phyloP scores from a whole-genome alignment of 1,140 invertebrate species.

The Trichonephila clavata region DNA sequence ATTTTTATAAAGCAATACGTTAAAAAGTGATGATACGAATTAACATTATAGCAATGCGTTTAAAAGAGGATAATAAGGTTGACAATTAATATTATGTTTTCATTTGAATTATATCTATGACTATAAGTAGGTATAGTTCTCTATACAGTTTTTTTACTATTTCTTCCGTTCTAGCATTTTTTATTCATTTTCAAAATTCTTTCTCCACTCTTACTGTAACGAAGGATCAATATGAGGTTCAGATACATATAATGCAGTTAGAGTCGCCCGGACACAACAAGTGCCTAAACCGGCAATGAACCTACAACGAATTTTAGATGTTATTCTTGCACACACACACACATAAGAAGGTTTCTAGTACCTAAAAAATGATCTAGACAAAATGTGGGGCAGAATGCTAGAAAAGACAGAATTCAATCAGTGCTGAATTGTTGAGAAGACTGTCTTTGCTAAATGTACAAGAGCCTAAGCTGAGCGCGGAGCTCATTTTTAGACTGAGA shows the following conservation, averaged over 20 bases:
- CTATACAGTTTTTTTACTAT: neutral
- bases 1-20: too few species aligned
- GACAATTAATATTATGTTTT: too few species aligned
- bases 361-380: neutral
- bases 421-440: neutral
- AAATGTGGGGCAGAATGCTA: neutral
- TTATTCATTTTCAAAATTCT: slow-evolving; percentile 26
- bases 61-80: too few species aligned
- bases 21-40: too few species aligned
- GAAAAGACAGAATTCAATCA: neutral
- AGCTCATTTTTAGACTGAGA: too few species aligned
- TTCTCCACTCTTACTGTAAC: neutral
- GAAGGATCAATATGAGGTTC: slow-evolving; percentile 20
- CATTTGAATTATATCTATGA: too few species aligned
- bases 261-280: neutral
- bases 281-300: slow-evolving; percentile 18
- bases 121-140: neutral
- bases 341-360: neutral
- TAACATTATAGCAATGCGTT: too few species aligned
- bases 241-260: slow-evolving; percentile 46
- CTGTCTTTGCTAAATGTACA: neutral
- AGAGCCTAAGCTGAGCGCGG: too few species aligned
- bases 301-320: slow-evolving; percentile 1
- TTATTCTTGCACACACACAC: neutral
- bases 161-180: neutral